Conservation (phyloP, 2,113 vertebrate genomes). For the Telmatochromis sp. region DNA sequence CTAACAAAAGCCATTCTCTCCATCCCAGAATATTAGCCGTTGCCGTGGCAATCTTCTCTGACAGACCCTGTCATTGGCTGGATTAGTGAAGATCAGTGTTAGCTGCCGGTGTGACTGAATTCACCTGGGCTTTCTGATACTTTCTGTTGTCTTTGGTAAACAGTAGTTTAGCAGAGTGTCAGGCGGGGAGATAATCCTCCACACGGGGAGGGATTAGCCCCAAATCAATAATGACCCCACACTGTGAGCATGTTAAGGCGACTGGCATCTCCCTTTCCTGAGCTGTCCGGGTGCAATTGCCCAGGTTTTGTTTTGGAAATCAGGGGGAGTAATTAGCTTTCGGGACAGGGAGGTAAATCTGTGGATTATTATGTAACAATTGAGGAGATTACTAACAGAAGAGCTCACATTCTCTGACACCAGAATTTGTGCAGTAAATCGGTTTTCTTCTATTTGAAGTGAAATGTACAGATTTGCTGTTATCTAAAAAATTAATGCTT, state of each 20-base stretch:
- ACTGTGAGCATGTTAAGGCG: neutral
- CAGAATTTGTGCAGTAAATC: neutral
- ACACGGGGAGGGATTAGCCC: slow-evolving; percentile 25
- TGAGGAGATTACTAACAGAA: neutral
- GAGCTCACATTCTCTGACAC: neutral
- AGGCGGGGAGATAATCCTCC: slow-evolving; percentile 28
- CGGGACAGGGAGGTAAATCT: neutral
- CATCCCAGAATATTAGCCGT: neutral
- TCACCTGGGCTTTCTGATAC: neutral
- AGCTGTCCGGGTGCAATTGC: neutral
- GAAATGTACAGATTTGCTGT: neutral
- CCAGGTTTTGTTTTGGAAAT: neutral
- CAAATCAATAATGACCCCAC: slow-evolving; percentile 45
- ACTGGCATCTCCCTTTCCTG: neutral
- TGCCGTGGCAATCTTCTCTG: slow-evolving; percentile 11
- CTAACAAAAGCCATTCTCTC: neutral
- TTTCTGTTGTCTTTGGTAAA: slow-evolving; percentile 37
- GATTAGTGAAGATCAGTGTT: slow-evolving; percentile 41
- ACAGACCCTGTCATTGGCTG: neutral
- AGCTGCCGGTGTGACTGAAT: slow-evolving; percentile 8
- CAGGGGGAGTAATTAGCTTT: neutral
- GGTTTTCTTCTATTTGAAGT: neutral
- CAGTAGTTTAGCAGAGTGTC: slow-evolving; percentile 19
- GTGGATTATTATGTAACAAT: neutral
- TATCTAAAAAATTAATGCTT: neutral